phyloP scores from a whole-genome alignment of 53 echinoderm and acorn worm species.

The Arbacia lixula region DNA sequence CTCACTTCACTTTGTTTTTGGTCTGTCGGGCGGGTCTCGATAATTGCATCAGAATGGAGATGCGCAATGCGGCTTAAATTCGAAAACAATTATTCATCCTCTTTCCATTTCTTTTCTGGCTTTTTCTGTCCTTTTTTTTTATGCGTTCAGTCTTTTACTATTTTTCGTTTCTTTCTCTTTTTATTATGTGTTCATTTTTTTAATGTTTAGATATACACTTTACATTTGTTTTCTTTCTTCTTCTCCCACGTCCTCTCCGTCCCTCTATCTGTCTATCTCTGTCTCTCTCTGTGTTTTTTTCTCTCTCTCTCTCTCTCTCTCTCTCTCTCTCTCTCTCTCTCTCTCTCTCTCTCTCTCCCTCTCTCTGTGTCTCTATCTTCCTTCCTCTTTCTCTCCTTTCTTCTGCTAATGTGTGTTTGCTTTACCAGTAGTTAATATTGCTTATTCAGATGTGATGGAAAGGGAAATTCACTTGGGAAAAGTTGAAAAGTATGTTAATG shows the following conservation, averaged over 20 bases:
- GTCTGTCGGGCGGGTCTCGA: constrained; percentile 8
- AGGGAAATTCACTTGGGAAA: constrained; percentile 17
- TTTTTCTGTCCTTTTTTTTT: neutral
- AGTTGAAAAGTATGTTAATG: constrained; percentile 48
- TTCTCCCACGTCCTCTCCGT: no score
- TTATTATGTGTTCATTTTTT: neutral
- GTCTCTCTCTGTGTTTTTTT: no score
- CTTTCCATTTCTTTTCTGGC: neutral
- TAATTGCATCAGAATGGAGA: constrained; percentile 55
- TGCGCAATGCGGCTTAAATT: constrained; percentile 37
- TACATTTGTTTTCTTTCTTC: no score
- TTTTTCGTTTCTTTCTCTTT: neutral
- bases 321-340: neutral
- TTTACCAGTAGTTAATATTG: no score
- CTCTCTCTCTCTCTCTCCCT: constrained; percentile 2
- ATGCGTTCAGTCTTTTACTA: neutral
- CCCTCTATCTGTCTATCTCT: no score
- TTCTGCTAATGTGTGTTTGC: no score
- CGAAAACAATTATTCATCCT: constrained; percentile 45
- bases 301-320: constrained; percentile 29
- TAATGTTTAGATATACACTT: no score
- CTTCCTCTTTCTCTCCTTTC: constrained; percentile 3
- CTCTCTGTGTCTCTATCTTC: neutral
- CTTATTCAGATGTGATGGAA: constrained; percentile 20
- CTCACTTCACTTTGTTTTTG: constrained; percentile 29